phyloP scores from a whole-genome alignment of 2,888 invertebrate species.

The Aphodius granarius region DNA sequence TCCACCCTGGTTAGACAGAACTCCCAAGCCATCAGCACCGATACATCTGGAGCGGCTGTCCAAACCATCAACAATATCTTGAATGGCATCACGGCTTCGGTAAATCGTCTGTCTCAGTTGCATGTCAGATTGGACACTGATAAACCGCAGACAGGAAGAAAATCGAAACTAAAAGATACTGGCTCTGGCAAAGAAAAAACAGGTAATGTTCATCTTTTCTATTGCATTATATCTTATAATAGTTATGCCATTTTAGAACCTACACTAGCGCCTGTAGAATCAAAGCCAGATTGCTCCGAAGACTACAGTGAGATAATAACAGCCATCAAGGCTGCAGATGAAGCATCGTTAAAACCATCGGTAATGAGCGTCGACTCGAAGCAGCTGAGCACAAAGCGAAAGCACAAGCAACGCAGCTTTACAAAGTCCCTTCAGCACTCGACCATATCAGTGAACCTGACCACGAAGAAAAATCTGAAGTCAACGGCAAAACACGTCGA shows the following conservation, averaged over 20 bases:
- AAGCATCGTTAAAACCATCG: not conserved
- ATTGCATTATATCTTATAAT: not conserved
- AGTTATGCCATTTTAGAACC: not conserved
- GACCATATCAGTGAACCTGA: constrained; percentile 26
- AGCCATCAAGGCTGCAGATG: not conserved
- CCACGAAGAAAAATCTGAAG: constrained; percentile 30
- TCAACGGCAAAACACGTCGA: constrained; percentile 32
- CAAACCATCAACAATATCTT: constrained; percentile 50
- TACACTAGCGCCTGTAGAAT: not conserved
- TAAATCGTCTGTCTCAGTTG: constrained; percentile 44
- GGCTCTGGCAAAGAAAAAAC: constrained; percentile 24
- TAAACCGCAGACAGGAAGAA: constrained; percentile 6
- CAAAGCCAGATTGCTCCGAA: constrained; percentile 5
- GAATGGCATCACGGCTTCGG: constrained; percentile 49
- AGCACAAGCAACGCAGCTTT: not conserved
- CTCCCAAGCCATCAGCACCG: constrained; percentile 45
- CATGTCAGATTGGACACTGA: constrained; percentile 21
- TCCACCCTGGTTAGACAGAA: constrained; percentile 38
- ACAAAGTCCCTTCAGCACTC: constrained; percentile 22
- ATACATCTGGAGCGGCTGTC: constrained; percentile 47
- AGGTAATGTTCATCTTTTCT: constrained; percentile 6
- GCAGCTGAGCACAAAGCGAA: not conserved
- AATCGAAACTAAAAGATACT: constrained; percentile 18
- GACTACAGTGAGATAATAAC: constrained; percentile 1
- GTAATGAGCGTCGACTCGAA: constrained; percentile 29